A percentile compares a stretch with the other conserved stretches of the same genome.
Evolutionary conservation across 2,888 invertebrate species (phyloP).

Genomic region (Anagyrus pseudococci): DNA sequence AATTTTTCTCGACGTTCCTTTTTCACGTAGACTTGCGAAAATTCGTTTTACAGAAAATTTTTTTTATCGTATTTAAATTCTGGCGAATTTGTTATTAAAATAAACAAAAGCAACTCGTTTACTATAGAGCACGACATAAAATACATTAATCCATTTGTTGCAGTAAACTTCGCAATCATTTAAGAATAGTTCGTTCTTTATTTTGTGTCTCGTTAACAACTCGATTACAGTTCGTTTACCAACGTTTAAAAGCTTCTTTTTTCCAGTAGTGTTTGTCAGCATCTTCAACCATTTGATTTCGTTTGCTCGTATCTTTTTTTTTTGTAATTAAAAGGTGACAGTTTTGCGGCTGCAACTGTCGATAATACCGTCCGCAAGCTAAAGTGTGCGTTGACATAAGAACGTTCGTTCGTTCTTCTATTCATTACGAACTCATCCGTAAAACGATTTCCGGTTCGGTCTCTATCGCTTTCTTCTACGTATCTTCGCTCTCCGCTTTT

Average conservation of each 20-base stretch:
- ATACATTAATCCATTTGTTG: no score
- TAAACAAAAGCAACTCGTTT: no score
- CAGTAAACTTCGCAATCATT: background rate
- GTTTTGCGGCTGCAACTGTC: slow-evolving; percentile 5
- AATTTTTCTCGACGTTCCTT: background rate
- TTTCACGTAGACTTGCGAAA: background rate
- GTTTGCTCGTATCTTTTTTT: slow-evolving; percentile 26
- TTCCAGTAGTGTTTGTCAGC: slow-evolving; percentile 16
- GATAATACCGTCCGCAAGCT: slow-evolving; percentile 12
- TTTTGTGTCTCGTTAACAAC: background rate
- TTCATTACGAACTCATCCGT: slow-evolving; percentile 29
- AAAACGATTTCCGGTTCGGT: slow-evolving; percentile 34
- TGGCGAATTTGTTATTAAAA: no score
- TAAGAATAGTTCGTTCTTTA: no score
- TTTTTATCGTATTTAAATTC: background rate
- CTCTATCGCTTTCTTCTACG: slow-evolving; percentile 23
- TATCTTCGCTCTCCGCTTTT: slow-evolving; percentile 13
- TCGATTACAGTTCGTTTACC: background rate
- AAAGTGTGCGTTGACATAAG: background rate
- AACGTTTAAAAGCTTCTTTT: background rate
- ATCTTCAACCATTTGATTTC: background rate
- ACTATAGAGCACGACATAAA: no score
- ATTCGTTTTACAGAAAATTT: background rate
- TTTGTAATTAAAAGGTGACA: slow-evolving; percentile 32
- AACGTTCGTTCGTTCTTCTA: slow-evolving; percentile 18